These are phyloP conservation scores for Gymnoscopelus microlampas DNA, from an alignment of 2,797 vertebrate genomes.

Conservation along the genomic window DNA sequence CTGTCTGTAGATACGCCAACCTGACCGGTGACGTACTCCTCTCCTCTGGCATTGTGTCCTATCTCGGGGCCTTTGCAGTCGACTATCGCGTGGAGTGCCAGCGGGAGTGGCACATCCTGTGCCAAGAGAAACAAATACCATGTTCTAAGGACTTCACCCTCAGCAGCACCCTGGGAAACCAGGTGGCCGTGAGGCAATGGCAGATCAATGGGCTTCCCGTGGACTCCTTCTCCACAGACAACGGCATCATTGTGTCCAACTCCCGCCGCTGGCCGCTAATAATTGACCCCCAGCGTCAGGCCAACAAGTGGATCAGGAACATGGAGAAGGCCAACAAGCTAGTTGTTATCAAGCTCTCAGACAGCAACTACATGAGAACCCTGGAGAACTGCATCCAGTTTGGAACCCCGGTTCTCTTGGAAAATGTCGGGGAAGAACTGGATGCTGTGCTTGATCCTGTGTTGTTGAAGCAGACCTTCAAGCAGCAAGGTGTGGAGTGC, in stretches of 20 bases:
- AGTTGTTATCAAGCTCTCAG: slow-evolving; percentile 89
- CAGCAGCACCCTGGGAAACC: slow-evolving; percentile 88
- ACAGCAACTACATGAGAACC: slow-evolving; percentile 85
- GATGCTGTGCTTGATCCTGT: slow-evolving; percentile 92
- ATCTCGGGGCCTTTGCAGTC: slow-evolving; percentile 92
- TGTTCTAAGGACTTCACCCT: slow-evolving; percentile 89
- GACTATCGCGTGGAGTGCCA: slow-evolving; percentile 88
- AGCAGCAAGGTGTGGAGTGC: slow-evolving; percentile 91
- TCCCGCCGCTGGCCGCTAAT: slow-evolving; percentile 93
- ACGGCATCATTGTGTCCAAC: slow-evolving; percentile 93
- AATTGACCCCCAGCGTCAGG: slow-evolving; percentile 96
- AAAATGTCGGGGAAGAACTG: slow-evolving; percentile 91
- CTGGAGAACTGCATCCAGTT: slow-evolving; percentile 92
- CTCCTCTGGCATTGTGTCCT: slow-evolving; percentile 90
- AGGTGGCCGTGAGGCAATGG: slow-evolving; percentile 90
- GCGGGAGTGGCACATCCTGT: slow-evolving; percentile 85
- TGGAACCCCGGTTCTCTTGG: slow-evolving; percentile 90
- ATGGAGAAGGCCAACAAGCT: slow-evolving; percentile 92
- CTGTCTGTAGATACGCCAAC: slow-evolving; percentile 80
- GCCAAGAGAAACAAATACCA: slow-evolving; percentile 84
- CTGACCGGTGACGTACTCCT: slow-evolving; percentile 92
- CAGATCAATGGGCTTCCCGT: slow-evolving; percentile 91
- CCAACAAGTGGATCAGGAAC: slow-evolving; percentile 96
- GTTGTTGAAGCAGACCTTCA: slow-evolving; percentile 92
- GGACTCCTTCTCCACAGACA: slow-evolving; percentile 93